Evolutionary conservation across 2,113 vertebrate genomes (phyloP), one percentile per base, ranked within the genome.

Genomic region (Pardalotus punctatus): DNA sequence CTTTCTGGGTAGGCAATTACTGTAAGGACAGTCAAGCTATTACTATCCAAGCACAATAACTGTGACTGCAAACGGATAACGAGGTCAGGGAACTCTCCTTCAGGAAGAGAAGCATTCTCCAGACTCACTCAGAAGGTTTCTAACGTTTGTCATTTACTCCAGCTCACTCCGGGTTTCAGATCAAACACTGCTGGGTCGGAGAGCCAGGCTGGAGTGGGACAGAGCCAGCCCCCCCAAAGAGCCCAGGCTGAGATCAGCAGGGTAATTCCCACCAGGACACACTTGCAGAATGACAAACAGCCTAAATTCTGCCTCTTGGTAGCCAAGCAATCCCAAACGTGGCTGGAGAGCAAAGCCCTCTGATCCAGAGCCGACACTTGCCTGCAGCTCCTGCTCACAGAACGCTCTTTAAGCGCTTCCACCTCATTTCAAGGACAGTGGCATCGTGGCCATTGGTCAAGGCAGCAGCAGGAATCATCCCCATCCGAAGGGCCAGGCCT

Each of bases 351-450:
- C 92, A 78, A 33, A 92, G 80, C 20, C 56, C 79, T 88, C 85
- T 67, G 18, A 28, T 5, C 62, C 58, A 84, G 31, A 81, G 18
- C 74, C 6, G 9, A 71, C 22, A 9, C 60, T 47, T 40, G 90
- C 92, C 96, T 88, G 88, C 86, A 96, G 96, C 79, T 90, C 60
- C 85, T 48, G 21, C 69, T 84, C 72, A 40, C 58, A 88, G 69
- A 80, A 53, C 88, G 72, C 88, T 77, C 76, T 78, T 14, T 2
- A 14, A 84, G 85, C 78, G 60, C 27, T 10, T 24, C 64, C 67
- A 19, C 86, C 85, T 81, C 71, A 13, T 51, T 92, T 94, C 93
- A 96, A 96, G 90, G 94, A 65, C 92, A 7, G 24, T 60, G 80
- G 33, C 72, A 50, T 27, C 16, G 17, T 4, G 48, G 61, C 38